Percentiles rank a stretch among this genome's conserved stretches.
Evolutionary conservation across 2,797 vertebrate genomes (phyloP).

Genomic region (Astyanax mexicanus): DNA sequence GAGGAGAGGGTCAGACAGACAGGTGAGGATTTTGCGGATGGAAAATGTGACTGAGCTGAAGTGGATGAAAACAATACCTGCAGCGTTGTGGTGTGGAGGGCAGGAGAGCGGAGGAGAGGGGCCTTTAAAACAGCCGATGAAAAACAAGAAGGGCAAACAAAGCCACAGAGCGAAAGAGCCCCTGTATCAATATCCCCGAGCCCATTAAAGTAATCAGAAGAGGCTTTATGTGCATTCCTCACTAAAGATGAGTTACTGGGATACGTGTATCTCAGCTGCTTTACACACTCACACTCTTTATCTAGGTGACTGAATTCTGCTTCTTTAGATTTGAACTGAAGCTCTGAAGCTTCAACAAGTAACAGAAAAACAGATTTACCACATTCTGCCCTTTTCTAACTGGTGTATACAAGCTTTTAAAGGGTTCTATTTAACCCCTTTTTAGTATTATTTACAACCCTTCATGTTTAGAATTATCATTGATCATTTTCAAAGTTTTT

Average conservation of each 20-base stretch:
- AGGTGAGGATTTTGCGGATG: slow-evolving; percentile 32
- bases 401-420: too few relatives aligned
- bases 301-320: too few relatives aligned
- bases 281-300: not conserved
- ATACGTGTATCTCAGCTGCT: slow-evolving; percentile 51
- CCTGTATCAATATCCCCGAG: slow-evolving; percentile 65
- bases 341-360: too few relatives aligned
- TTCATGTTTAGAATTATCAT: too few relatives aligned
- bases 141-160: slow-evolving; percentile 73
- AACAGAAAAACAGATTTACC: too few relatives aligned
- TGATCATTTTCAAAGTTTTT: too few relatives aligned
- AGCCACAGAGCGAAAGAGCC: slow-evolving; percentile 59
- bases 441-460: too few relatives aligned
- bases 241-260: slow-evolving; percentile 62
- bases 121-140: slow-evolving; percentile 63
- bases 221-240: slow-evolving; percentile 45
- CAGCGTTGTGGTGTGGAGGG: not conserved
- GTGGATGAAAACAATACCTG: slow-evolving; percentile 63
- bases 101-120: slow-evolving; percentile 28
- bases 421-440: too few relatives aligned
- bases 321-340: too few relatives aligned
- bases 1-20: slow-evolving; percentile 26
- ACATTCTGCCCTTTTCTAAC: too few relatives aligned
- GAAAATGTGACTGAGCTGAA: slow-evolving; percentile 54
- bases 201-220: slow-evolving; percentile 69